Base-by-base conservation (phyloP, 1,140 invertebrate species). In the Magallana gigas region DNA sequence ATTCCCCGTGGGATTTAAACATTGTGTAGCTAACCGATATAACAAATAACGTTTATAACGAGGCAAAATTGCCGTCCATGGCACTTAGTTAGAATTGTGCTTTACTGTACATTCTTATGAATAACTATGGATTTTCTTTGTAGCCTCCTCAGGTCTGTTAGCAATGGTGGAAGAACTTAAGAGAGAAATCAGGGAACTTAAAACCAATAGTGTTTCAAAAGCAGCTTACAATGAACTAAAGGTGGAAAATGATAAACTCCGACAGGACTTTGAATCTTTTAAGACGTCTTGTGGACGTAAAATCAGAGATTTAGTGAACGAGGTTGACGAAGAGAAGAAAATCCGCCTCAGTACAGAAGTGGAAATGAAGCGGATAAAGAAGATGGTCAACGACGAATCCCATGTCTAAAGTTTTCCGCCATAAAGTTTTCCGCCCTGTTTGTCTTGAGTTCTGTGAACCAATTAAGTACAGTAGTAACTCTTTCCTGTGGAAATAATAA, bases 261-360 rank as follows among this genome's bases (percentile, higher is more conserved):
- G 91, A 86, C 90, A 91, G 76, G 92, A 94, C 76, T 81, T 94
- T 48, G 93, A 93, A 8, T 80, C 88, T 9, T 68, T 93, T n/a
- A 92, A 91, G 87, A 90, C 88, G n/a, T 84, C 76, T 23, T 90
- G 92, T 86, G 90, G 92, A n/a, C 91, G 93, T 84, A 91, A 92
- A 87, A 87, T 95, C 60, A 83, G 89, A 82, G 93, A 95, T 64
- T 87, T 95, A 6, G 93, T 94, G 88, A 87, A 88, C 56, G 94
- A 95, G 87, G 91, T 95, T 9, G 94, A 95, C 85, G 94, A 95
- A 58, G 94, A 95, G 87, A 95, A 95, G 91, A 95, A 95, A 83
- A 92, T 93, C 9, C 90, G 94, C 29, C 90, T 94, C 2, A 92
- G 91, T 83, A 94, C 93, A 18, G 93, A 95, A 89, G 94, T 95